Base-by-base conservation (phyloP, 2,113 vertebrate species). In the Equus quagga region DNA sequence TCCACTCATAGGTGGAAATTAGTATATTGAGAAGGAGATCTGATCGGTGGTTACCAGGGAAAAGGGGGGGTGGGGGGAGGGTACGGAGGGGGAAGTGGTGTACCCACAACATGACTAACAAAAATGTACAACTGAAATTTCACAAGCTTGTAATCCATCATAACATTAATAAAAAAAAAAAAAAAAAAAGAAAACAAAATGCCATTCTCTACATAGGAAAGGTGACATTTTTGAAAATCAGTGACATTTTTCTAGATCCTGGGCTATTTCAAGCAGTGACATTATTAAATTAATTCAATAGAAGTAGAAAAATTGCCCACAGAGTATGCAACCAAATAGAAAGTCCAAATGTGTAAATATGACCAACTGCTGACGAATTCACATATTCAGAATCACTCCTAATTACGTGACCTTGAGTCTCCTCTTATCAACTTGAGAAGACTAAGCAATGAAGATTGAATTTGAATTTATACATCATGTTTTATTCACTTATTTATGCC, bases 191-290 rank as follows among this genome's bases (percentile, higher is more conserved):
- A 89, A 97, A 94, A 91, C 54, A 95, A 97, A 97, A 97, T 97
- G 64, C 44, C 86, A 97, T 97, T 95, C 69, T 89, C 62, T 87
- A 75, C 41, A 67, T 96, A 83, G 31, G 65, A 92, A 97, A 97
- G 83, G 72, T 97, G 96, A 97, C 64, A 97, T 97, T 97, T 98
- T 97, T 91, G 56, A 96, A 98, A 96, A 96, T 93, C 95, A 93
- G 81, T 97, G 93, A 91, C 75, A 96, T 97, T 97, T 97, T 97
- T 97, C 88, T 95, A 46, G 86, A 96, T 94, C 86, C 64, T 96
- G 49, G 86, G 41, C 78, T 98, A 86, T 96, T 97, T 97, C 89
- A 96, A 96, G 87, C 28, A 54, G 60, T 97, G 91, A 46, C 85
- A 95, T 97, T 97, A 96, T 97, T 97, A 92, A 94, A 96, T 97